These are phyloP conservation scores for Dolichallabes microphthalmus DNA, from an alignment of 2,113 vertebrate genomes.

Conservation along the genomic window DNA sequence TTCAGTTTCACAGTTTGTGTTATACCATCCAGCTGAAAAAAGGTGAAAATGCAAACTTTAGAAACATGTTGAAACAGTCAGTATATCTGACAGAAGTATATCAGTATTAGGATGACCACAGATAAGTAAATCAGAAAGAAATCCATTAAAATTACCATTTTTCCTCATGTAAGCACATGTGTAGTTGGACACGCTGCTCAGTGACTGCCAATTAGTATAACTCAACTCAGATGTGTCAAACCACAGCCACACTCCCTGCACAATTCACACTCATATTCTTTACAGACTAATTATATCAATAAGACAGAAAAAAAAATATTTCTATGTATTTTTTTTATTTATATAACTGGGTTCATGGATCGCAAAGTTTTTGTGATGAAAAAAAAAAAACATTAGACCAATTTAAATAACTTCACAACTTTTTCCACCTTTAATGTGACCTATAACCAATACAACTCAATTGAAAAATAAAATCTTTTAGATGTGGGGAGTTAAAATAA, in stretches of 20 bases:
- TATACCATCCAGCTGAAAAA: slow-evolving; percentile 23
- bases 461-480: no score
- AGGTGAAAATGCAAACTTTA: not conserved
- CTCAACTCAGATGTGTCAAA: not conserved
- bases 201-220: slow-evolving; percentile 8
- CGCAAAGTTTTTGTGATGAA: no score
- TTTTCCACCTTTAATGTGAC: no score
- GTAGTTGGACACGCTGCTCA: slow-evolving; percentile 11
- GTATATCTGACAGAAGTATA: not conserved
- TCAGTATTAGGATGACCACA: not conserved
- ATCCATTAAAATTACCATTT: not conserved
- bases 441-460: no score
- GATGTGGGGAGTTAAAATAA: no score
- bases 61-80: not conserved
- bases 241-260: slow-evolving; percentile 15
- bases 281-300: not conserved
- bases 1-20: not conserved
- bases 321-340: not conserved
- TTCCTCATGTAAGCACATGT: not conserved
- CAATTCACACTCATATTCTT: not conserved
- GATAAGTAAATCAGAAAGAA: not conserved
- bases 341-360: not conserved
- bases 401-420: no score
- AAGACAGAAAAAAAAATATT: not conserved
- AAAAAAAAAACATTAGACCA: no score